Evolutionary conservation across 2,113 vertebrate genomes (phyloP).

Genomic region (Rhynchomys soricoides): DNA sequence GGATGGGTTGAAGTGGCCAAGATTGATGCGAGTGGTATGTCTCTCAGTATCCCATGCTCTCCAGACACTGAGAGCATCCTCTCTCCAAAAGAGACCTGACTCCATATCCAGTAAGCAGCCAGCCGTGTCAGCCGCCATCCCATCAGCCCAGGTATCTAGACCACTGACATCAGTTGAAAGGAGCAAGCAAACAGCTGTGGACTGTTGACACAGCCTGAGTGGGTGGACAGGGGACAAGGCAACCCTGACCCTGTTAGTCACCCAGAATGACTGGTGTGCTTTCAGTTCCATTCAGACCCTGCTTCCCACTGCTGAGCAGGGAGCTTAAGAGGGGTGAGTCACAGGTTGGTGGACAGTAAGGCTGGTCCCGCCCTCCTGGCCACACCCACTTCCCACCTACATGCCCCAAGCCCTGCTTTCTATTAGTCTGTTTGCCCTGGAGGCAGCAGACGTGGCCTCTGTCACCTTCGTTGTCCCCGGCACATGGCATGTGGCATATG

Average conservation of each 20-base stretch:
- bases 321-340: background rate
- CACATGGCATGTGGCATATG: background rate
- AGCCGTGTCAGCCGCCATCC: fast-evolving
- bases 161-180: background rate
- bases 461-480: background rate
- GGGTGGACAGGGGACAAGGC: background rate
- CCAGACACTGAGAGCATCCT: background rate
- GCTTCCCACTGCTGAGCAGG: background rate
- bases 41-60: background rate
- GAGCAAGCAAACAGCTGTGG: background rate
- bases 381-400: background rate
- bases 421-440: background rate
- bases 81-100: background rate
- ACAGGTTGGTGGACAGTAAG: background rate
- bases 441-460: background rate
- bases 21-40: background rate
- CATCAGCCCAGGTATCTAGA: background rate
- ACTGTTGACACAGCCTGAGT: no score
- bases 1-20: background rate
- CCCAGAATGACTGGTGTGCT: background rate
- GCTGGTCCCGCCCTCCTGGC: background rate
- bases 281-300: background rate
- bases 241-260: background rate
- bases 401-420: background rate
- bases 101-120: background rate